Evolutionary conservation across 2,888 invertebrate species (phyloP).

Genomic region (Ophonus ardosiacus): DNA sequence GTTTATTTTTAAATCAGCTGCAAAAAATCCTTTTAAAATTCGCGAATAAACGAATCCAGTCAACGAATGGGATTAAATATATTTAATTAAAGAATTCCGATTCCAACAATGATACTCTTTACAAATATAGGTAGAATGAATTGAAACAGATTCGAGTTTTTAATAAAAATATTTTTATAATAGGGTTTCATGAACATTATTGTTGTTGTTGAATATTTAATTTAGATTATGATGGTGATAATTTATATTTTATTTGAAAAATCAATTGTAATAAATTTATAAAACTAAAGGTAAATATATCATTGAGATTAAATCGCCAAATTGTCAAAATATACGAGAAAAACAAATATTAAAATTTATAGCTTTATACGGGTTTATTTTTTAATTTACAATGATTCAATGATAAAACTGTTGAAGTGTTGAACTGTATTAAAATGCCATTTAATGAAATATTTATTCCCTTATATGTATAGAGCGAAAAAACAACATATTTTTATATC

Average conservation of each 20-base stretch:
- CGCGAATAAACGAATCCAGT: not conserved
- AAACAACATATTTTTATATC: too few relatives aligned
- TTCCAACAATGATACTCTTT: not conserved
- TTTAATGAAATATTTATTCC: too few relatives aligned
- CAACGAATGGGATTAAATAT: not conserved
- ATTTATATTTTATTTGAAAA: not conserved
- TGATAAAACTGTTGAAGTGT: not conserved
- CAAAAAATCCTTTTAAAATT: not conserved
- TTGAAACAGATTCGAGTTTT: conserved; percentile 8
- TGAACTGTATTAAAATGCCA: too few relatives aligned
- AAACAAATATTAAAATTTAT: not conserved
- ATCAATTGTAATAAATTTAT: not conserved
- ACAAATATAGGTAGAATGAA: not conserved
- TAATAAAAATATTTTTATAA: not conserved
- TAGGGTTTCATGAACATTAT: not conserved
- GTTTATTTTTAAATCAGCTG: not conserved
- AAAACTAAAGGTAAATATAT: not conserved
- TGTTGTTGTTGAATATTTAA: conserved; percentile 29
- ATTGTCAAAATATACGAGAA: not conserved
- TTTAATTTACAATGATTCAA: not conserved
- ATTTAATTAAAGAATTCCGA: not conserved
- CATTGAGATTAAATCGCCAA: not conserved
- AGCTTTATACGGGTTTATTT: not conserved
- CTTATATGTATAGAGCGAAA: too few relatives aligned
- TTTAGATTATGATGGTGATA: not conserved